phyloP scores from a whole-genome alignment of 1,140 invertebrate genomes.

The Pseudoatta argentina region DNA sequence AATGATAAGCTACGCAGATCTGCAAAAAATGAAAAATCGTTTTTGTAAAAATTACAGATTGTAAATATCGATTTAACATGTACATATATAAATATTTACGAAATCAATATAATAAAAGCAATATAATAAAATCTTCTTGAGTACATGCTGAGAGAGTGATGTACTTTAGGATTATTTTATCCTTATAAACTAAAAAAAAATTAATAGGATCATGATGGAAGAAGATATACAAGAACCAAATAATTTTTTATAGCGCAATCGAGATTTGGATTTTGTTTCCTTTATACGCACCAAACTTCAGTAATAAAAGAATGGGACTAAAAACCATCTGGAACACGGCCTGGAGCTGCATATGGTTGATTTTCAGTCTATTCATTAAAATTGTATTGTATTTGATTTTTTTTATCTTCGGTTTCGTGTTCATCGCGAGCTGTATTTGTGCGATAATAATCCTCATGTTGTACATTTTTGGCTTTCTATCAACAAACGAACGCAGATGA shows the following conservation, averaged over 20 bases:
- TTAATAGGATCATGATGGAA: neutral
- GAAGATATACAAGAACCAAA: neutral
- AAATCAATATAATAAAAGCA: conserved; percentile 26
- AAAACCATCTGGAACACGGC: conserved; percentile 56
- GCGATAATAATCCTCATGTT: conserved; percentile 56
- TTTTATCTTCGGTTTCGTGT: conserved; percentile 32
- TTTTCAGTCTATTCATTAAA: conserved; percentile 53
- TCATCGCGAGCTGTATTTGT: conserved; percentile 9
- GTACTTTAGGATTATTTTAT: neutral
- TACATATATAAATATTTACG: conserved; percentile 27
- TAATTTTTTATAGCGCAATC: conserved; percentile 1
- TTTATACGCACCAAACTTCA: conserved; percentile 29
- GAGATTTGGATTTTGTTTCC: conserved; percentile 8
- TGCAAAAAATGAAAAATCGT: neutral
- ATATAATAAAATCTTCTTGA: conserved; percentile 22
- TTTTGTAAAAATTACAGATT: conserved; percentile 26
- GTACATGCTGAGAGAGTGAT: neutral
- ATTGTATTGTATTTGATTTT: conserved; percentile 48
- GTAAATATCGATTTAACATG: conserved; percentile 29
- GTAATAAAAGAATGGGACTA: conserved; percentile 65
- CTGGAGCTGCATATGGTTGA: conserved; percentile 60
- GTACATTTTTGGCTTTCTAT: conserved; percentile 37
- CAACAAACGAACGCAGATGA: conserved; percentile 11
- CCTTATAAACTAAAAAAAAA: neutral
- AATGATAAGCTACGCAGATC: neutral